Conservation (phyloP, 2,888 invertebrate genomes). For the Diloba caeruleocephala region DNA sequence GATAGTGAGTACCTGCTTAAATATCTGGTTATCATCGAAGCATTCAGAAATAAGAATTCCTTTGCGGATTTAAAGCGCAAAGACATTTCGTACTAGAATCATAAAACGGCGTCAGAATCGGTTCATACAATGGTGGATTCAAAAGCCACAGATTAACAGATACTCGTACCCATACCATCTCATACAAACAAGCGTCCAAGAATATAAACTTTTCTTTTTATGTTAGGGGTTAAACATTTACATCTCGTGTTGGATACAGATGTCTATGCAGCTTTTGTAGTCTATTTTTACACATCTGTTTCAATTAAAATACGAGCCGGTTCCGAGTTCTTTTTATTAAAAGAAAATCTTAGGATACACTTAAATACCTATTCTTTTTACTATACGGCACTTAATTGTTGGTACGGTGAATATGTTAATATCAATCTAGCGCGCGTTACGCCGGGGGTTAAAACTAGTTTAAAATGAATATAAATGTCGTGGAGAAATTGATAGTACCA, state of each 20-base stretch:
- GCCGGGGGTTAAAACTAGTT: slow-evolving; percentile 6
- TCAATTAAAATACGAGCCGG: slow-evolving; percentile 13
- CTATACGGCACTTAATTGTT: neutral
- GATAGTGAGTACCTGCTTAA: too few species aligned
- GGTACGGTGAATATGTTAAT: neutral
- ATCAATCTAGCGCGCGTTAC: slow-evolving; percentile 5
- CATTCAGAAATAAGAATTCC: too few species aligned
- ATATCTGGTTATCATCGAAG: too few species aligned
- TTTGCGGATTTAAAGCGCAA: neutral
- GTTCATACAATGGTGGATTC: slow-evolving; percentile 9
- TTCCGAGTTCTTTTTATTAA: slow-evolving; percentile 1
- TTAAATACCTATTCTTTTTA: too few species aligned
- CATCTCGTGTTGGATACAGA: slow-evolving; percentile 31
- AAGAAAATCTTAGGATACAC: neutral
- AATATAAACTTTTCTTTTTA: slow-evolving; percentile 31
- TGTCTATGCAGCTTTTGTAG: slow-evolving; percentile 10
- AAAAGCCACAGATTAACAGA: slow-evolving; percentile 26
- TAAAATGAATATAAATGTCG: slow-evolving; percentile 14
- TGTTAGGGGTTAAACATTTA: slow-evolving; percentile 35
- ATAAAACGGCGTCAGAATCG: slow-evolving; percentile 9
- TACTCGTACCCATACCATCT: slow-evolving; percentile 18
- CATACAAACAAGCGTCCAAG: slow-evolving; percentile 31
- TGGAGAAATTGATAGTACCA: slow-evolving; percentile 19
- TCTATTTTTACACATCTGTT: slow-evolving; percentile 12
- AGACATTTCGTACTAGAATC: slow-evolving; percentile 8